Evolutionary conservation across 2,797 vertebrate species (phyloP).

Genomic region (Sebastes steindachneri): DNA sequence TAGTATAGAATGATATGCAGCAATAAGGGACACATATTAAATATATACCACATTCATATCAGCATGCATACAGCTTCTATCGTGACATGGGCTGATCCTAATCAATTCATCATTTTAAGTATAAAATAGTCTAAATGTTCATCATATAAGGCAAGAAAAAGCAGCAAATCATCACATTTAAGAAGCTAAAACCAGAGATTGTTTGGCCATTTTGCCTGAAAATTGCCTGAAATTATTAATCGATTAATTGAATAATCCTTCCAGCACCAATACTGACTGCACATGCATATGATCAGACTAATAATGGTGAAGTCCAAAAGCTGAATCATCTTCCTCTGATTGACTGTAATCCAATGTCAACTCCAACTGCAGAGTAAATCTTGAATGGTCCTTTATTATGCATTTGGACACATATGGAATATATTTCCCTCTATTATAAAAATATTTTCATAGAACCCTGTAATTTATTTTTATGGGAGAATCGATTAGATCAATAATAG

Average conservation of each 20-base stretch:
- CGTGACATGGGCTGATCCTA: neutral
- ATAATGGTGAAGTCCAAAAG: neutral
- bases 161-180: neutral
- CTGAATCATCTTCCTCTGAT: neutral
- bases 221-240: neutral
- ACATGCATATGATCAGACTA: neutral
- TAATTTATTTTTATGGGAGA: neutral
- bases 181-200: neutral
- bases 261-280: neutral
- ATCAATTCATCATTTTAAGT: neutral
- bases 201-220: neutral
- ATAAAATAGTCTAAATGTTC: neutral
- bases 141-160: neutral
- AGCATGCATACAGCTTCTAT: neutral
- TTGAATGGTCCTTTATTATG: neutral
- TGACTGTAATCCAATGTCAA: neutral
- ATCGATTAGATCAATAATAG: conserved; percentile 8
- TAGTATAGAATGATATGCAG: neutral
- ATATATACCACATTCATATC: neutral
- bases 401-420: neutral
- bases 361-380: neutral
- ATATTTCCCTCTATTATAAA: neutral
- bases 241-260: neutral
- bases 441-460: neutral
- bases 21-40: neutral